Evolutionary conservation across 2,888 invertebrate genomes (phyloP).

Genomic region (Cremastinae sp.): DNA sequence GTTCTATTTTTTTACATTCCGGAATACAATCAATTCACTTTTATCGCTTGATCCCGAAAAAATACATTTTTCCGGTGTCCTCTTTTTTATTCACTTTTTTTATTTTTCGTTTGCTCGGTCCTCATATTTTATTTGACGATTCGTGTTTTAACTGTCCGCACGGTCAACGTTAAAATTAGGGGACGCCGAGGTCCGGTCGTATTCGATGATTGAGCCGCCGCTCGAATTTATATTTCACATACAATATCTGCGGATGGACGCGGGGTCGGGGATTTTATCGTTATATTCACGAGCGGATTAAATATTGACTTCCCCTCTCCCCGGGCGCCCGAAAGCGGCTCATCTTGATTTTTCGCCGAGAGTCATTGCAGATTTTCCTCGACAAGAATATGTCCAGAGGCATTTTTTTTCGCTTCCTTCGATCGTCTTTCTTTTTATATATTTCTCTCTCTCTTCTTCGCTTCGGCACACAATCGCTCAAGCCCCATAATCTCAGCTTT

Average conservation of each 20-base stretch:
- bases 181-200: slow-evolving; percentile 23
- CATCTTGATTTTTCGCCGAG: slow-evolving; percentile 8
- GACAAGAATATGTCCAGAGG: slow-evolving; percentile 30
- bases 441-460: slow-evolving; percentile 7
- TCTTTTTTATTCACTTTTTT: no score
- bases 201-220: slow-evolving; percentile 38
- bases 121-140: no score
- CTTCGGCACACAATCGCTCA: slow-evolving; percentile 36
- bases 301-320: slow-evolving; percentile 33
- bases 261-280: slow-evolving; percentile 25
- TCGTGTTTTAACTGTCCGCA: no score
- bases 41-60: not conserved
- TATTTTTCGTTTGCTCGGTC: no score
- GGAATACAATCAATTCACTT: not conserved
- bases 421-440: slow-evolving; percentile 5
- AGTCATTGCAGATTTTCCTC: slow-evolving; percentile 13
- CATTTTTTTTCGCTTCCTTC: slow-evolving; percentile 15
- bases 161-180: no score
- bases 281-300: slow-evolving; percentile 1
- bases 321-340: slow-evolving; percentile 15
- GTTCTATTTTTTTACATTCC: not conserved
- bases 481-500: slow-evolving; percentile 15
- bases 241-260: slow-evolving; percentile 1
- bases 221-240: not conserved
- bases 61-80: not conserved